These are phyloP conservation scores for Gambusia holbrooki DNA, from an alignment of 2,113 vertebrate species.

Conservation along the genomic window DNA sequence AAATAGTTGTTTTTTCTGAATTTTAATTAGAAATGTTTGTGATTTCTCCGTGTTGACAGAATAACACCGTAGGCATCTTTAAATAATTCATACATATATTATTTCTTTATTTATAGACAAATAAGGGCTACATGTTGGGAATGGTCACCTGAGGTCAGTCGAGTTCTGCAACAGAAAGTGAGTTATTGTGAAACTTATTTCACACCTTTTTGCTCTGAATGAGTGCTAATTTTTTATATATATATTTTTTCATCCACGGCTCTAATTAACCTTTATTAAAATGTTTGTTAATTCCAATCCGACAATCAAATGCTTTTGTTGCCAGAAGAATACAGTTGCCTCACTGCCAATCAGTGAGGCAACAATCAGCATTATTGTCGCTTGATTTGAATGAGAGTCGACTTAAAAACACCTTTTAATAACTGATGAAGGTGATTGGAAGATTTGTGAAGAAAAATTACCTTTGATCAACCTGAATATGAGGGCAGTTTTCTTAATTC, in stretches of 20 bases:
- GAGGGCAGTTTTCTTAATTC: neutral
- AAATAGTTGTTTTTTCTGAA: no score
- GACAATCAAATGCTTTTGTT: constrained; percentile 47
- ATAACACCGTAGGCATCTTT: neutral
- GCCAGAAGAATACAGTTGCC: constrained; percentile 27
- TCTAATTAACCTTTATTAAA: constrained; percentile 67
- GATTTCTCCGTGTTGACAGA: neutral
- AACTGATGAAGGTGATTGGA: constrained; percentile 3
- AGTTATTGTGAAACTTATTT: constrained; percentile 42
- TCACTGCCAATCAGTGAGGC: constrained; percentile 34
- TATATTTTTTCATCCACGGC: constrained; percentile 33
- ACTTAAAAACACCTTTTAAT: constrained; percentile 5
- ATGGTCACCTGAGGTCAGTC: constrained; percentile 1
- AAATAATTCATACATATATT: neutral
- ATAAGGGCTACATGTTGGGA: neutral
- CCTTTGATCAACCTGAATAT: constrained; percentile 4
- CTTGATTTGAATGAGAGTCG: constrained; percentile 37
- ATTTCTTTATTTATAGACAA: constrained; percentile 21
- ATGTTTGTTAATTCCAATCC: constrained; percentile 43
- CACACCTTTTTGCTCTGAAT: constrained; percentile 38
- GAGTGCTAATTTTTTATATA: constrained; percentile 28
- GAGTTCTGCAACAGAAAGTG: constrained; percentile 18
- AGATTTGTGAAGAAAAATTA: neutral
- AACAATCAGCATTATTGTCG: constrained; percentile 41
- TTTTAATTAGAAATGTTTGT: neutral